phyloP scores from a whole-genome alignment of 1,140 invertebrate species.

The Calosoma granatense region DNA sequence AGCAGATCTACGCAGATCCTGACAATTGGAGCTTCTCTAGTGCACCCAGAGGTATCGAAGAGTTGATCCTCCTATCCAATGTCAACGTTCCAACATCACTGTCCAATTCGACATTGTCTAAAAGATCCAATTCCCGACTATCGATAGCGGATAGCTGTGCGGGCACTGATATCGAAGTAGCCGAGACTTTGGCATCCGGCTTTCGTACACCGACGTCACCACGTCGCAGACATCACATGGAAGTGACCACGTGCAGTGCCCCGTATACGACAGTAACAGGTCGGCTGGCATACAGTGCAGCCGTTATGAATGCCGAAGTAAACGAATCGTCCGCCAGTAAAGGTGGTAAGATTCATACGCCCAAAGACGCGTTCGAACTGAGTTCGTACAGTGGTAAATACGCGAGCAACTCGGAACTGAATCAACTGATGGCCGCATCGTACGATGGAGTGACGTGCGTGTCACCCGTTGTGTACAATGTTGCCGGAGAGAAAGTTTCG shows the following conservation, averaged over 20 bases:
- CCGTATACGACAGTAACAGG: slow-evolving; percentile 48
- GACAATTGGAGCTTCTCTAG: slow-evolving; percentile 65
- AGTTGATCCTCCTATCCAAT: slow-evolving; percentile 39
- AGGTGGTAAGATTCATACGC: slow-evolving; percentile 18
- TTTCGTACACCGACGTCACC: slow-evolving; percentile 40
- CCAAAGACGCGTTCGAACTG: slow-evolving; percentile 32
- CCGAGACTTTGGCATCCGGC: slow-evolving; percentile 37
- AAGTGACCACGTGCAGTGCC: slow-evolving; percentile 40
- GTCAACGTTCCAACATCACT: slow-evolving; percentile 26
- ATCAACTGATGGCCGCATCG: slow-evolving; percentile 35
- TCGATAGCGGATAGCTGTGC: slow-evolving; percentile 40
- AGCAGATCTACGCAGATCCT: slow-evolving; percentile 53
- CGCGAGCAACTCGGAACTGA: slow-evolving; percentile 27
- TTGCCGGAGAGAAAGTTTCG: slow-evolving; percentile 40
- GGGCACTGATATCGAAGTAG: slow-evolving; percentile 43
- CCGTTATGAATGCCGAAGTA: slow-evolving; percentile 46
- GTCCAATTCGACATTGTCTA: slow-evolving; percentile 28
- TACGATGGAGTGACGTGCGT: slow-evolving; percentile 38
- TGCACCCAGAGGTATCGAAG: slow-evolving; percentile 46
- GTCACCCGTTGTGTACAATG: slow-evolving; percentile 38
- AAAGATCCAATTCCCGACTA: slow-evolving; percentile 46
- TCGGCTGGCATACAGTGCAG: slow-evolving; percentile 45
- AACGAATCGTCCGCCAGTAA: slow-evolving; percentile 26
- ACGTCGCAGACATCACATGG: slow-evolving; percentile 40
- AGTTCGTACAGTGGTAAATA: slow-evolving; percentile 35